Evolutionary conservation across 1,140 invertebrate genomes (phyloP), one percentile per base, ranked within the genome.

Genomic region (Drosophila suzukii): DNA sequence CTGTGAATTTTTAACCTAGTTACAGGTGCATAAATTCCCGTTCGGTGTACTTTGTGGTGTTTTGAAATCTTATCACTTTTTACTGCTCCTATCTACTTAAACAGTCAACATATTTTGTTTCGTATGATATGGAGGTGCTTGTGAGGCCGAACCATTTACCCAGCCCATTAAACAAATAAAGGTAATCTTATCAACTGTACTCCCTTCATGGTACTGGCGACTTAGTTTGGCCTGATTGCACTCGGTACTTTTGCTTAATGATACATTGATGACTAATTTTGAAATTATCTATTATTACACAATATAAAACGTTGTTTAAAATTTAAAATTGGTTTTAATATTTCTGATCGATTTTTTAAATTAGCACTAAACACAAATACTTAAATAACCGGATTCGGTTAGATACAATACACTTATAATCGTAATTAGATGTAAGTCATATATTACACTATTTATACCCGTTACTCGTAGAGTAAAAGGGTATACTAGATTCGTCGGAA

Each of bases 1-100:
- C 13, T 39, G 27, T 27, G 5, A 27, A 27, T 27, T 27, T 46
- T 11, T 46, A 46, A 46, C 43, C 57, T 51, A 58, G 41, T 71
- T 80, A 83, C 83, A 88, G 72, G 83, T 88, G 72, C 58, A 74
- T 43, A 55, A 60, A 53, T 77, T 77, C 63, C 58, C 38, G 54
- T 34, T 20, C 6, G 39, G 6, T 11, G 30, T 32, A 83, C 59
- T 63, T 44, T 67, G 76, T 39, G 15, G 15, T 15, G 71, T 36
- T 62, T 39, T 68, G 27, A 63, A 79, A 70, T 83, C 84, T 86
- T 88, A 86, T 89, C 84, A 73, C 47, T 47, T 75, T 43, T 49
- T 65, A 75, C 50, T 47, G 34, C 49, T 38, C 43, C 62, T 75
- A 78, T 71, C 65, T 60, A 41, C 60, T 49, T 34, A 61, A 55